Conservation (phyloP, 2,888 invertebrate genomes). For the Hirtodrosophila cameraria region DNA sequence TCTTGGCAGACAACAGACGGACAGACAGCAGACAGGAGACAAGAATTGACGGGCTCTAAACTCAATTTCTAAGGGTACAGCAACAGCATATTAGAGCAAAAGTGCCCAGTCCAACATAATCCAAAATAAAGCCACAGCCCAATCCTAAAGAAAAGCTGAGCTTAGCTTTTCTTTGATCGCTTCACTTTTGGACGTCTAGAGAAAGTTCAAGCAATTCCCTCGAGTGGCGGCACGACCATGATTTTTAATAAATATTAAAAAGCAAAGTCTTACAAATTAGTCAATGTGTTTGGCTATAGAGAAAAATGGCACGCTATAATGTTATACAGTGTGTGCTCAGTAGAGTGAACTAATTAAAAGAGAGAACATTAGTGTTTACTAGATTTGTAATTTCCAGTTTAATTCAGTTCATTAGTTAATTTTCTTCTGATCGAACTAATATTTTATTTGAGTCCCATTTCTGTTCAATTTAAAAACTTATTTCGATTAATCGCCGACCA, state of each 20-base stretch:
- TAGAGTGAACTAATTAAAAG: too few species aligned
- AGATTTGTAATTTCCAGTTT: too few species aligned
- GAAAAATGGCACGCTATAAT: not conserved
- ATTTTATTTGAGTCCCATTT: too few species aligned
- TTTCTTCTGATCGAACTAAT: too few species aligned
- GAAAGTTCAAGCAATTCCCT: slow-evolving; percentile 48
- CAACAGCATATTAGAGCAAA: not conserved
- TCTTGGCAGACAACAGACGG: slow-evolving; percentile 35
- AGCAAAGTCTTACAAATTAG: slow-evolving; percentile 51
- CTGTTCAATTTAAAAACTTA: too few species aligned
- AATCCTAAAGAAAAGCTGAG: slow-evolving; percentile 26
- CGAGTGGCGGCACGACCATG: slow-evolving; percentile 65
- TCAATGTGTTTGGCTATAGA: slow-evolving; percentile 14
- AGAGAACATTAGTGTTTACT: too few species aligned
- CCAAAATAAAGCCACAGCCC: slow-evolving; percentile 35
- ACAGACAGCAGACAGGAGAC: slow-evolving; percentile 45
- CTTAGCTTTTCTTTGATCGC: slow-evolving; percentile 48
- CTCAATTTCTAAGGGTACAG: not conserved
- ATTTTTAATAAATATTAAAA: slow-evolving; percentile 78
- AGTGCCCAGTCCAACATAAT: not conserved
- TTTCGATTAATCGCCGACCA: too few species aligned
- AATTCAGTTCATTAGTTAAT: too few species aligned
- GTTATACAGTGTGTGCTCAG: too few species aligned
- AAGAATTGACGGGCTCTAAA: slow-evolving; percentile 16
- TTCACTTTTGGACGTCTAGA: slow-evolving; percentile 11